Evolutionary conservation across 2,888 invertebrate genomes (phyloP).

Genomic region (Hydraecia micacea): DNA sequence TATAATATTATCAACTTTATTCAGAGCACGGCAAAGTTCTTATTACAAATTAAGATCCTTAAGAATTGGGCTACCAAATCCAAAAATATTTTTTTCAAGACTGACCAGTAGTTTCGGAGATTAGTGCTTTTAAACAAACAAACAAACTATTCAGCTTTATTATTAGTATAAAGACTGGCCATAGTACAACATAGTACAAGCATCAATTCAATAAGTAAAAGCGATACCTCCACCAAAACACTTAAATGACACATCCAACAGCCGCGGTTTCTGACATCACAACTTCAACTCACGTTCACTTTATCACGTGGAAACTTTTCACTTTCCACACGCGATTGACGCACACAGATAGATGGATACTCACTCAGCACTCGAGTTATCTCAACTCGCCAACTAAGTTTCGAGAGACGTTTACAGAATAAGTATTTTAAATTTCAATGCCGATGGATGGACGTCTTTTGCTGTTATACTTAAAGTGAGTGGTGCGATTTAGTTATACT

Average conservation of each 20-base stretch:
- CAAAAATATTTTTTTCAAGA: too few relatives aligned
- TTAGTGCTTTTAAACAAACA: too few relatives aligned
- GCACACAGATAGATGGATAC: conserved; percentile 68
- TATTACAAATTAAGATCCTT: too few relatives aligned
- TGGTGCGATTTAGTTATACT: background rate
- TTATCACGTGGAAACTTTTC: conserved; percentile 77
- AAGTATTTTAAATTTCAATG: conserved; percentile 56
- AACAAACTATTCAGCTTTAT: too few relatives aligned
- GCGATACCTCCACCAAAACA: background rate
- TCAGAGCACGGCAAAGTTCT: background rate
- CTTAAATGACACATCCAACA: conserved; percentile 42
- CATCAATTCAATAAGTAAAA: background rate
- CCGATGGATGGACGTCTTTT: conserved; percentile 14
- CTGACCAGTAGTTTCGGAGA: too few relatives aligned
- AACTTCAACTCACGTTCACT: conserved; percentile 73
- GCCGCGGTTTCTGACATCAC: conserved; percentile 39
- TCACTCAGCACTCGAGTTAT: conserved; percentile 65
- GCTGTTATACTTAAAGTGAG: conserved; percentile 30
- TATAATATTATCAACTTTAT: background rate
- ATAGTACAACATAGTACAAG: background rate
- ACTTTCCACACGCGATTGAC: conserved; percentile 81
- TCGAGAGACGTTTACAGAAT: conserved; percentile 60
- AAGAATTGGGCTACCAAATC: too few relatives aligned
- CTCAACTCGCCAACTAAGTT: conserved; percentile 62
- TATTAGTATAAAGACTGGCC: too few relatives aligned